Evolutionary conservation across 2,797 vertebrate genomes (phyloP).

Genomic region (Pseudocheirus occidentalis): DNA sequence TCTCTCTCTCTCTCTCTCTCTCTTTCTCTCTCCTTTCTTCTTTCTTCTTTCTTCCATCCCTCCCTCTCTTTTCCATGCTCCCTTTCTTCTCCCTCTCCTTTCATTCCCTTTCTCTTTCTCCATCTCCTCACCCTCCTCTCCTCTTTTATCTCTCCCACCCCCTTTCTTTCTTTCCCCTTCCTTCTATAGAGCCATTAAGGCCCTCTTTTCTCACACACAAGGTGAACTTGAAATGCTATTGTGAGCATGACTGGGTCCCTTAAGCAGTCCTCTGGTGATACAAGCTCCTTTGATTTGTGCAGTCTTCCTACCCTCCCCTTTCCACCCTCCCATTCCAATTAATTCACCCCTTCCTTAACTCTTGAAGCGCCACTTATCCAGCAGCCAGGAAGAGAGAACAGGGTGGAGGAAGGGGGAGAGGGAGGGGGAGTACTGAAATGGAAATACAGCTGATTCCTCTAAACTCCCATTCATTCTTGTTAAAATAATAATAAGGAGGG

Average conservation of each 20-base stretch:
- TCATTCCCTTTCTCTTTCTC: neutral
- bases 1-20: slow-evolving; percentile 17
- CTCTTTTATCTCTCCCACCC: slow-evolving; percentile 53
- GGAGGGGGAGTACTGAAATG: slow-evolving; percentile 36
- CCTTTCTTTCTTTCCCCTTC: slow-evolving; percentile 1
- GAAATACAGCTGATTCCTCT: slow-evolving; percentile 49
- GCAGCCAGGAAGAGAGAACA: slow-evolving; percentile 2
- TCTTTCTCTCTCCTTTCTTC: neutral
- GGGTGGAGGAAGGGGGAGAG: neutral
- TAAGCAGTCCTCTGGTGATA: slow-evolving; percentile 67
- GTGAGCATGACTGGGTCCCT: slow-evolving; percentile 58
- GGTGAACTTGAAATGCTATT: slow-evolving; percentile 81
- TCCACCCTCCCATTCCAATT: slow-evolving; percentile 63
- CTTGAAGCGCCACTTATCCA: slow-evolving; percentile 5
- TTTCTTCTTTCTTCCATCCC: slow-evolving; percentile 73
- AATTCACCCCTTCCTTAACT: slow-evolving; percentile 54
- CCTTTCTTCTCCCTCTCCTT: neutral
- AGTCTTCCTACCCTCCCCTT: slow-evolving; percentile 30
- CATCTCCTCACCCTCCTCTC: neutral
- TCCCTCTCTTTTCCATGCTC: neutral
- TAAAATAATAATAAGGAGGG: slow-evolving; percentile 30
- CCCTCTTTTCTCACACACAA: slow-evolving; percentile 77
- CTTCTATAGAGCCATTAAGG: slow-evolving; percentile 61
- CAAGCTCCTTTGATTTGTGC: slow-evolving; percentile 73
- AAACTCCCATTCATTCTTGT: neutral